Conservation (phyloP, 2,113 vertebrate genomes). For the Elgaria multicarinata region DNA sequence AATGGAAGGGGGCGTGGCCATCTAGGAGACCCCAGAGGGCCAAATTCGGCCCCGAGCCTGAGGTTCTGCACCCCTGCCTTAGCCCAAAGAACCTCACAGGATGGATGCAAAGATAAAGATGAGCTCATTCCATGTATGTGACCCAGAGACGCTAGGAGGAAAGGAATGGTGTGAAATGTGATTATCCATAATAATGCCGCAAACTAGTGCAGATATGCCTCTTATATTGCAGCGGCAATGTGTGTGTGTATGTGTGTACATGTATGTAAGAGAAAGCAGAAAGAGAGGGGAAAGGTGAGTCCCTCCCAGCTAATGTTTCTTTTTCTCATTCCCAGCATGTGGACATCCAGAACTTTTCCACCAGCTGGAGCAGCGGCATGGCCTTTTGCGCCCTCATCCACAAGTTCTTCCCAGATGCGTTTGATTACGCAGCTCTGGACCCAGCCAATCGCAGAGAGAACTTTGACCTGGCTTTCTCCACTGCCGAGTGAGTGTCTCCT, state of each 20-base stretch:
- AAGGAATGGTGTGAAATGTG: not conserved
- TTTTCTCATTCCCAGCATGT: constrained; percentile 68
- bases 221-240: not conserved
- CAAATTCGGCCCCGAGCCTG: no score
- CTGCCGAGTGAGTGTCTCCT: constrained; percentile 73
- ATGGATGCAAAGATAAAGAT: not conserved
- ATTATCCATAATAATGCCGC: not conserved
- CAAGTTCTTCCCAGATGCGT: constrained; percentile 82
- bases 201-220: no score
- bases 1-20: no score
- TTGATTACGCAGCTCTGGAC: constrained; percentile 73
- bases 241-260: not conserved
- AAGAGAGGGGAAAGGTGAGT: no score
- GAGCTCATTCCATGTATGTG: not conserved
- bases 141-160: not conserved
- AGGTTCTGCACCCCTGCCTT: no score
- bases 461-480: constrained; percentile 79
- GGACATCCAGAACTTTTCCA: constrained; percentile 82
- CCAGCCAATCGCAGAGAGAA: constrained; percentile 71
- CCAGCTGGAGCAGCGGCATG: constrained; percentile 80
- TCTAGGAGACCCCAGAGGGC: no score
- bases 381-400: constrained; percentile 82
- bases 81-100: not conserved
- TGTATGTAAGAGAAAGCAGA: not conserved
- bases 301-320: not conserved